These are phyloP conservation scores for Toxotes lorentzi DNA, from an alignment of 2,797 vertebrate genomes.

Conservation along the genomic window DNA sequence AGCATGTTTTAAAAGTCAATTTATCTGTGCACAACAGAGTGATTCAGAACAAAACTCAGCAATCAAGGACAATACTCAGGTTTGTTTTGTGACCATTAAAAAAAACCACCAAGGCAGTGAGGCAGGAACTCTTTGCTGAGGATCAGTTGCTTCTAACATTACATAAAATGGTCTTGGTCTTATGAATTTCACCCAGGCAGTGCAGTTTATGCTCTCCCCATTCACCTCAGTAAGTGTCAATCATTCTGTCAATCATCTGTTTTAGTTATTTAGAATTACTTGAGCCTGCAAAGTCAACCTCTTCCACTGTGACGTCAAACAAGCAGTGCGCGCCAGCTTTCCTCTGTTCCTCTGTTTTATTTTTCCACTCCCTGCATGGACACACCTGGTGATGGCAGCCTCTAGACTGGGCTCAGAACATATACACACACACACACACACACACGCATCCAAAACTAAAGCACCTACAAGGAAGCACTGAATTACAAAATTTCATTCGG, in stretches of 20 bases:
- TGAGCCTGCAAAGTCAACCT: conserved; percentile 50
- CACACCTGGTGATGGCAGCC: conserved; percentile 54
- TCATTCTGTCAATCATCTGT: conserved; percentile 56
- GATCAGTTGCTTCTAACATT: not conserved
- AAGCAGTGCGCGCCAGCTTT: conserved; percentile 49
- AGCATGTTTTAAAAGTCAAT: conserved; percentile 4
- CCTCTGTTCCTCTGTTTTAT: conserved; percentile 42
- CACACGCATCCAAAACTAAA: not conserved
- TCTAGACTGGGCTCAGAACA: conserved; percentile 27
- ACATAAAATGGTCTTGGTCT: conserved; percentile 2
- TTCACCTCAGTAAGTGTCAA: conserved; percentile 37
- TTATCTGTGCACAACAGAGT: conserved; percentile 17
- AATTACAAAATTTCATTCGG: conserved; percentile 3
- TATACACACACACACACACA: conserved; percentile 7
- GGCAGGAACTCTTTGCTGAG: conserved; percentile 5
- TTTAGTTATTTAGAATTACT: conserved; percentile 51
- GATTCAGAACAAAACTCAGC: conserved; percentile 22
- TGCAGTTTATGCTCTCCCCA: not conserved
- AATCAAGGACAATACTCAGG: conserved; percentile 11
- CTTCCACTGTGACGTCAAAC: conserved; percentile 55
- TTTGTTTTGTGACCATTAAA: conserved; percentile 31
- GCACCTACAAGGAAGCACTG: conserved; percentile 10
- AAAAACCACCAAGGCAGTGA: not conserved
- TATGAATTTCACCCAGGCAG: conserved; percentile 14
- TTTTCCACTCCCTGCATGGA: conserved; percentile 59